Evolutionary conservation across 2,888 invertebrate genomes (phyloP), one percentile per base, ranked within the genome.

Genomic region (Leptura quadrifasciata): DNA sequence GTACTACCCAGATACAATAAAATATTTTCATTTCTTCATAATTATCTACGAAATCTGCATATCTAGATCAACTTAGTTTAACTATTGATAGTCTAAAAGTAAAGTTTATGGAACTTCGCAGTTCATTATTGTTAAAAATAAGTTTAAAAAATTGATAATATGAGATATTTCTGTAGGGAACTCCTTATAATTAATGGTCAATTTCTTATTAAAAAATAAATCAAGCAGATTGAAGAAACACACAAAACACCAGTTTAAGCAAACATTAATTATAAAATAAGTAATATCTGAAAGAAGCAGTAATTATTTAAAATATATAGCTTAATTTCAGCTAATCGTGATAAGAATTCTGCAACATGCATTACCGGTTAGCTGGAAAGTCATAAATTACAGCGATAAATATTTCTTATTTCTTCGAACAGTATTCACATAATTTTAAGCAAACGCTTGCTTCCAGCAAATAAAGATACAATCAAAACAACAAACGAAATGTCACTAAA

Each of bases 351-450:
- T 63, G 61, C 77, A 78, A 67, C 77, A 70, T 67, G 77, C 60
- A 70, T 70, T 61, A 57, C 24, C 17, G 8, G 58, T 17, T 27
- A 17, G 24, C 61, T 70, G 18, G 72, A 24, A 15, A 31, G 57
- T 72, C 61, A 77, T 81, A 81, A 81, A 81, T 81, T 73, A 76
- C 60, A 27, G 47, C 73, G 79, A 81, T 79, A 75, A 79, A 79
- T 79, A 79, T 79, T 77, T 75, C 76, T 72, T 73, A 77, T 78
- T 80, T 76, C 71, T 31, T 39, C 58, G 65, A 75, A 21, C 72
- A 67, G 71, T 64, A 72, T 72, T 76, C 76, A 74, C 74, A 77
- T 72, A 75, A 76, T 76, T 75, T 54, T 52, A 47, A 75, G 69
- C 75, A 68, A 72, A 72, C 71, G 67, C 73, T 71, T 58, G 63